Percentiles rank a stretch among this genome's conserved stretches.
Evolutionary conservation across 2,797 vertebrate genomes (phyloP).

Genomic region (Sebastes vulpes): DNA sequence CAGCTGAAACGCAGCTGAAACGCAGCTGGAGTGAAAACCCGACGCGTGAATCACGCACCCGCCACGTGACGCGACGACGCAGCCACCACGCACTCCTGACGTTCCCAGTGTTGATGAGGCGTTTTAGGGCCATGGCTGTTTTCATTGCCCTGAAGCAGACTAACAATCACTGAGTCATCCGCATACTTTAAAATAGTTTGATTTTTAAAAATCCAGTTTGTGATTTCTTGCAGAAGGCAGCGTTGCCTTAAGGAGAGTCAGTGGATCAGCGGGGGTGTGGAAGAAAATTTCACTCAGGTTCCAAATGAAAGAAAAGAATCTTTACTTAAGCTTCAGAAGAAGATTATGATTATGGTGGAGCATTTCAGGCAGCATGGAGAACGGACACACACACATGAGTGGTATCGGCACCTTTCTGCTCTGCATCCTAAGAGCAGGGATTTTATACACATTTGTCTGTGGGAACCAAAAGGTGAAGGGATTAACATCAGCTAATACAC

Average conservation of each 20-base stretch:
- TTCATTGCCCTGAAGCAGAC: no score
- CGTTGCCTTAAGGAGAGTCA: neutral
- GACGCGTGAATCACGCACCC: no score
- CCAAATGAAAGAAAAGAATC: neutral
- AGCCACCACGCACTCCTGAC: no score
- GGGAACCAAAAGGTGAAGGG: neutral
- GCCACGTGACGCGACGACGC: no score
- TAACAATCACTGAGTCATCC: no score
- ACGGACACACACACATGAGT: neutral
- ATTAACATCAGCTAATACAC: neutral
- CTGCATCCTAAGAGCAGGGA: neutral
- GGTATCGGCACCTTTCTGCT: neutral
- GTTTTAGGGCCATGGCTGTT: no score
- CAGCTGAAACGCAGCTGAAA: no score
- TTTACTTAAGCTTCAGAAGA: neutral
- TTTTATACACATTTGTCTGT: neutral
- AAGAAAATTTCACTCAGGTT: neutral
- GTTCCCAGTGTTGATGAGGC: no score
- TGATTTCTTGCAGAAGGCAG: neutral
- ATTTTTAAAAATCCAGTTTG: neutral
- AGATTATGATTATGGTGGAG: neutral
- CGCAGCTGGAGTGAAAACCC: no score
- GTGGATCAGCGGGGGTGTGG: neutral
- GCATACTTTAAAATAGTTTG: no score
- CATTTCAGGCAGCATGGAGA: neutral